Conservation (phyloP, 2,113 vertebrate species). For the Oreochromis spilurus region DNA sequence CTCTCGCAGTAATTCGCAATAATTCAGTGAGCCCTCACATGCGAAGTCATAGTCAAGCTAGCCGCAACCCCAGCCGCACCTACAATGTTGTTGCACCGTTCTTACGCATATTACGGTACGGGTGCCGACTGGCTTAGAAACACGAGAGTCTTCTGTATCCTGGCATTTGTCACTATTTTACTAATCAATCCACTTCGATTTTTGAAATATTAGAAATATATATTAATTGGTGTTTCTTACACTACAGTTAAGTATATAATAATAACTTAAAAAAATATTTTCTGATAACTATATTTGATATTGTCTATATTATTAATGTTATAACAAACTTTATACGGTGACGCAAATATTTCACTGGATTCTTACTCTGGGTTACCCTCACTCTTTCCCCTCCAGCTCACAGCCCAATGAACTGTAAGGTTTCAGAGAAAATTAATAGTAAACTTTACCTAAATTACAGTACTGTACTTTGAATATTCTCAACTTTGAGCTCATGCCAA, state of each 20-base stretch:
- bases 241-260: neutral
- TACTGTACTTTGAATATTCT: neutral
- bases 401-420: neutral
- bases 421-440: neutral
- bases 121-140: neutral
- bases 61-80: neutral
- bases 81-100: neutral
- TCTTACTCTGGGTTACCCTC: neutral
- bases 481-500: rapidly evolving
- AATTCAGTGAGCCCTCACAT: neutral
- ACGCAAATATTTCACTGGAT: neutral
- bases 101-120: neutral
- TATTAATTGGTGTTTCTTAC: neutral
- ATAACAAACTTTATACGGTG: neutral
- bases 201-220: neutral
- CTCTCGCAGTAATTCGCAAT: neutral
- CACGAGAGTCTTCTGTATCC: neutral
- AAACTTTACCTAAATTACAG: neutral
- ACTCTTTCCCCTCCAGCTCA: neutral
- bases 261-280: neutral
- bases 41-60: neutral
- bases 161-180: rapidly evolving
- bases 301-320: rapidly evolving
- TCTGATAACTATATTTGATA: neutral
- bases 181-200: neutral